Evolutionary conservation across 2,797 vertebrate genomes (phyloP).

Genomic region (Melopsittacus undulatus): DNA sequence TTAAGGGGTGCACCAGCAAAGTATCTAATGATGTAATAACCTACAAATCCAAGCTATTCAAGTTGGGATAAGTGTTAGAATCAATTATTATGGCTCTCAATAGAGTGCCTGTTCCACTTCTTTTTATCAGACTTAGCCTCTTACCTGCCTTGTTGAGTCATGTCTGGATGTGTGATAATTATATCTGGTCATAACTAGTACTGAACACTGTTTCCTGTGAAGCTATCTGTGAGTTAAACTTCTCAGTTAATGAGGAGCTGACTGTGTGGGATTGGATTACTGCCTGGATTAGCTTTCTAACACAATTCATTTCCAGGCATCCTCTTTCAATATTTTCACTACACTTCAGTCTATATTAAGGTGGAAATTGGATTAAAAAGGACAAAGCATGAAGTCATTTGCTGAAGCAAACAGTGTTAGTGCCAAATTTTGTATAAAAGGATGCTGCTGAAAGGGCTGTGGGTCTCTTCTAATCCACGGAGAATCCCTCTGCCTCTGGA

Average conservation of each 20-base stretch:
- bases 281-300: slow-evolving; percentile 9
- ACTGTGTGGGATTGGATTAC: slow-evolving; percentile 39
- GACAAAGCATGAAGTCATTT: slow-evolving; percentile 56
- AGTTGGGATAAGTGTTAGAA: not conserved
- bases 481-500: slow-evolving; percentile 27
- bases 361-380: slow-evolving; percentile 64
- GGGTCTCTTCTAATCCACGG: slow-evolving; percentile 26
- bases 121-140: not conserved
- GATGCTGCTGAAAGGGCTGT: not conserved
- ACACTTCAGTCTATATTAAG: slow-evolving; percentile 34
- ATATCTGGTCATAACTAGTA: not conserved
- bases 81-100: not conserved
- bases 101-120: not conserved
- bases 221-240: not conserved
- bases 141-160: not conserved
- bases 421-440: slow-evolving; percentile 58
- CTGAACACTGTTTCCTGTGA: not conserved
- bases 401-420: slow-evolving; percentile 21
- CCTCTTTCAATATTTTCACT: slow-evolving; percentile 33
- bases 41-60: not conserved
- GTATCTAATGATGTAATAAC: not conserved
- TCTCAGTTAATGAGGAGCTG: not conserved
- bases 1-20: not conserved
- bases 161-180: not conserved
- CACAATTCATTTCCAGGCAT: slow-evolving; percentile 23